Evolutionary conservation across 2,888 invertebrate genomes (phyloP), one percentile per base, ranked within the genome.

Genomic region (Drosophila nr. perissopoda): DNA sequence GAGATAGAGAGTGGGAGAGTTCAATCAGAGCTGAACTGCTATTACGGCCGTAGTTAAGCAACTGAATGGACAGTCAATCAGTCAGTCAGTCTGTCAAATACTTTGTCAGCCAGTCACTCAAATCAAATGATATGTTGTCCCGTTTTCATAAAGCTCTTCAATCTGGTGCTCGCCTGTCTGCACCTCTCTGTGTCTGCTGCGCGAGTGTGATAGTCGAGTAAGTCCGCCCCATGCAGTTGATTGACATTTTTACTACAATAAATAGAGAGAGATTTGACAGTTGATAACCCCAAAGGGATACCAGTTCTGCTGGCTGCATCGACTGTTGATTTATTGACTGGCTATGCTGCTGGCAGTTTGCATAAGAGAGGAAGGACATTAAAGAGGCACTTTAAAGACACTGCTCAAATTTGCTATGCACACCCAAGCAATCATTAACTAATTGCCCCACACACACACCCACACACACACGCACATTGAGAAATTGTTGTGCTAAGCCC

Each of bases 241-340:
- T 89, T 85, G 84, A 85, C 84, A 84, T 84, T 85, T 85, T 82
- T 80, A 77, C 87, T 62, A 85, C 87, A 89, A 82, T 77, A 79
- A 86, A 87, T 73, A 62, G 42, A 65, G 51, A 25, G 25, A 60
- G 59, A 80, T 80, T 73, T 78, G 74, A 78, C 67, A 71, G 71
- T 57, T 63, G 75, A 80, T 71, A 68, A 27, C 38, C 76, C 56
- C 64, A 49, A 42, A 52, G 71, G 76, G 45, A 67, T 63, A 66
- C 11, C 59, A 52, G 25, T 72, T 51, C 62, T 51, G 58, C 52
- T 51, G 29, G 40, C 59, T 45, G 42, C 56, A 68, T 53, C 60
- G 48, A 34, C 61, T 38, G 42, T 65, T 78, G 80, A 80, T 78
- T 80, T 78, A 80, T 80, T 80, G 45, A 78, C 38, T 29, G 11